Percentiles rank a stretch among this genome's conserved stretches.
These are phyloP conservation scores for Geotrupes spiniger DNA, from an alignment of 2,888 invertebrate genomes.

Conservation along the genomic window DNA sequence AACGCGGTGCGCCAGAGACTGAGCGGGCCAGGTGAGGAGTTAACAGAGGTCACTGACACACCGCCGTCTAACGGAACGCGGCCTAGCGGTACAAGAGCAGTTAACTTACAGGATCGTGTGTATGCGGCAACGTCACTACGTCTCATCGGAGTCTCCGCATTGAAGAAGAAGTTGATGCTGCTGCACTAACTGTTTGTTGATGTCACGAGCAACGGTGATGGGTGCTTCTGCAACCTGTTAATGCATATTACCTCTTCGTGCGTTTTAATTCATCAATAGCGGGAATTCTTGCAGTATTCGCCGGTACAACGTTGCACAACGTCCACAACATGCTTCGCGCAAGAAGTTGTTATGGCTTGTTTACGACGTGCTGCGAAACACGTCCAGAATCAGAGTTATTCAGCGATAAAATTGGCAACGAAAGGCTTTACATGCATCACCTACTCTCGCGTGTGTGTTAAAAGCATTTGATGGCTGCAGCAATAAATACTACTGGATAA, in stretches of 20 bases:
- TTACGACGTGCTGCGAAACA: too few relatives aligned
- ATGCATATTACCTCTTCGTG: conserved; percentile 9
- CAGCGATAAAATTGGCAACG: too few relatives aligned
- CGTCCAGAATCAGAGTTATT: too few relatives aligned
- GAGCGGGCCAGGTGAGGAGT: conserved; percentile 50
- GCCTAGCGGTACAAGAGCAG: conserved; percentile 51
- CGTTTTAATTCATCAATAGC: conserved; percentile 14
- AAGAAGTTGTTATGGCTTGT: too few relatives aligned
- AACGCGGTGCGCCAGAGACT: conserved; percentile 48
- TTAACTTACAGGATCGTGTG: conserved; percentile 52
- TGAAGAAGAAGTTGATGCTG: conserved; percentile 15
- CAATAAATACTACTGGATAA: too few relatives aligned
- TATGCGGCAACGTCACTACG: conserved; percentile 39
- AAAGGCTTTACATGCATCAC: too few relatives aligned
- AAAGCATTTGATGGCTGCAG: too few relatives aligned
- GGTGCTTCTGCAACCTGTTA: conserved; percentile 17
- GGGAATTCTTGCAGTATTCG: conserved; percentile 8
- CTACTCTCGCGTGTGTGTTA: too few relatives aligned
- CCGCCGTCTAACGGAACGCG: conserved; percentile 46
- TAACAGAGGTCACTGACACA: conserved; percentile 50
- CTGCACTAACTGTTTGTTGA: conserved; percentile 24
- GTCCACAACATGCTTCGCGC: too few relatives aligned
- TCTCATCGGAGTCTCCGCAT: conserved; percentile 32
- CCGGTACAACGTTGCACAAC: background rate
- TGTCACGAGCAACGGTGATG: conserved; percentile 24